Base-by-base conservation (phyloP, 2,113 vertebrate species). In the Pachycephala philippinensis region DNA sequence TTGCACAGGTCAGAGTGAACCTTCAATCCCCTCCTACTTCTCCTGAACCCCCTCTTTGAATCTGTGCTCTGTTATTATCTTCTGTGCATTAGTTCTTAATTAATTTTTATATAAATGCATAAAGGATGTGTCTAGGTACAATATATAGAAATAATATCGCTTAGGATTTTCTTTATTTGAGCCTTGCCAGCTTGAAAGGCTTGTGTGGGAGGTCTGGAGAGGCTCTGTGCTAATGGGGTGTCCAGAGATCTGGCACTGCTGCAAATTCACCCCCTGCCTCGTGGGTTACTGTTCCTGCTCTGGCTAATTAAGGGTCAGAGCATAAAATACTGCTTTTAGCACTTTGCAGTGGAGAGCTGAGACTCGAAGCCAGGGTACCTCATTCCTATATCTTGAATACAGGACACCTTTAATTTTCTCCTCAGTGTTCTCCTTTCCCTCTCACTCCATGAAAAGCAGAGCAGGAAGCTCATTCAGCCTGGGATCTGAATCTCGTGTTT, bases 41-140 rank as follows among this genome's bases (percentile, higher is more conserved):
- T 23, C 23, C 12, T 16, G 7, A 30, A 8, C 9, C 10, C 24
- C 59, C 33, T 15, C 24, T 56, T 50, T 0, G 1, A 7, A 20
- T 18, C 39, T 19, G 21, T 52, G 76, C n/a, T 71, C 44, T 42
- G 0, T 39, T 49, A 27, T 47, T 65, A 4, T 19, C 45, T 76
- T 60, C 68, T 60, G 20, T 6, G 10, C 7, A 9, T 8, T 33
- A 23, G 23, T 21, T 23, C 42, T 37, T 18, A 13, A 33, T 70
- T 44, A 3, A 9, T 66, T 37, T 61, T 1, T 27, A 13, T 24
- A 5, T 31, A 37, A 1, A 7, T 18, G 5, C 5, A 15, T 4
- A 37, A 21, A 5, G 28, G 21, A 13, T 12, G 13, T 71, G n/a
- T 86, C 54, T 54, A 45, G 31, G 11, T 49, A 13, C 14, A 24